Evolutionary conservation across 30 jellyfish, hydroid and myxozoan genomes (phyloP), one percentile per base, ranked within the genome.

Genomic region (Hydractinia symbiolongicarpus): DNA sequence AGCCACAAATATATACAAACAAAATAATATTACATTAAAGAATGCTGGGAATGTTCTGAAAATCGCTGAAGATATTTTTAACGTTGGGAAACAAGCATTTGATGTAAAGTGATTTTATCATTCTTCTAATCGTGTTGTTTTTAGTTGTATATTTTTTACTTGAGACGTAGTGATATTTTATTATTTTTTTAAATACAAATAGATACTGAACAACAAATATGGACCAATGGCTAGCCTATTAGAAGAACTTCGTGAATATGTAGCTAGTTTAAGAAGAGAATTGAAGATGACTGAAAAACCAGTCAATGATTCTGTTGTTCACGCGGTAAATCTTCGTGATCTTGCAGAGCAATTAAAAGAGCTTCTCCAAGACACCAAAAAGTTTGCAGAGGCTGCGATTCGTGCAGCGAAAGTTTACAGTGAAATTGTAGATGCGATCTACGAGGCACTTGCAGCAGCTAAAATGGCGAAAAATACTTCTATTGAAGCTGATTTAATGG

Each of bases 351-450:
- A 83, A 15, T 87, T 92, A 9, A 90, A 83, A 55, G 60, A 86
- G 55, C 75, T 92, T 67, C 76, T 92, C 50, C 81, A 80, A 73
- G 98, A 92, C 77, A 92, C 98, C 1, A 87, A 80, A 86, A 84
- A 86, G 67, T 92, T 86, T 77, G 96, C 98, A 6, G 93, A 86
- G 13, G 91, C 96, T 70, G 98, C 98, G 9, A 88, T 92, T 4
- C 66, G 95, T 61, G 98, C 98, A 8, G 98, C 98, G 61, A 87
- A 74, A 9, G 98, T 92, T 67, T 92, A 92, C 67, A 79, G 90
- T 6, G 79, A 87, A 17, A 92, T 92, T 53, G 98, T 92, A 54
- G 85, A 92, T 78, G 96, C 90, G 8, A 86, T 92, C 10, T 51
- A 88, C 57, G 95, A 92, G 62, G 98, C 98, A 21, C 68, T 86